phyloP scores from a whole-genome alignment of 2,113 vertebrate genomes.

The Gobiocypris rarus region DNA sequence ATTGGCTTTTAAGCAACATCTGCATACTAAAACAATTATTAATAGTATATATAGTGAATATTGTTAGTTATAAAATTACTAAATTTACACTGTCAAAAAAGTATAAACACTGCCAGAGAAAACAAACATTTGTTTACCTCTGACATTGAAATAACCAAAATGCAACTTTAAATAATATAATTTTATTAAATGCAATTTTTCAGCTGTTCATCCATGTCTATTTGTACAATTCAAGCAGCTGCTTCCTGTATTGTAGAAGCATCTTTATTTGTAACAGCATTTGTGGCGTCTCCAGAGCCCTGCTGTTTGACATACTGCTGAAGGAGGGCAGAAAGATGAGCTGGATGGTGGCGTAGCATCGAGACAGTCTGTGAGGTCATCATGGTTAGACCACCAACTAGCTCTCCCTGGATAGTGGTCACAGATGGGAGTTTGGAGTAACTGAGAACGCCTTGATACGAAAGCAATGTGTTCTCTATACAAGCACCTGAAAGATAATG shows the following conservation, averaged over 20 bases:
- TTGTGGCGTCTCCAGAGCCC: background rate
- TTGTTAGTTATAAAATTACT: background rate
- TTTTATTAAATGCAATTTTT: conserved; percentile 17
- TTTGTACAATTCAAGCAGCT: conserved; percentile 49
- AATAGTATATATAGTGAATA: background rate
- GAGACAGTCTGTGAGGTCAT: conserved; percentile 75
- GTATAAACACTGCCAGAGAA: background rate
- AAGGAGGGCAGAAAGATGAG: conserved; percentile 77
- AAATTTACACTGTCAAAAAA: too few species aligned
- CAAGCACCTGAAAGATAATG: conserved; percentile 78
- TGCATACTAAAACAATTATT: background rate
- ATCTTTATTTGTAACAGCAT: background rate
- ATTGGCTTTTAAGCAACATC: background rate
- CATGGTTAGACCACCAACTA: conserved; percentile 78
- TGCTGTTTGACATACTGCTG: conserved; percentile 81
- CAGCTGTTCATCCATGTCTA: background rate
- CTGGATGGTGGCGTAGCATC: conserved; percentile 80
- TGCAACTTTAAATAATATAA: background rate
- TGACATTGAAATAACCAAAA: background rate
- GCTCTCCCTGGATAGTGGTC: conserved; percentile 74
- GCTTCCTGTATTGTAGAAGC: conserved; percentile 53
- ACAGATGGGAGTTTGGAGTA: conserved; percentile 84
- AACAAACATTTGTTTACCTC: too few species aligned
- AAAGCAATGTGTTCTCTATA: conserved; percentile 86
- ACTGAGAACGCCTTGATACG: conserved; percentile 79